Evolutionary conservation across 1,140 invertebrate genomes (phyloP).

Genomic region (Drosophila lowei): DNA sequence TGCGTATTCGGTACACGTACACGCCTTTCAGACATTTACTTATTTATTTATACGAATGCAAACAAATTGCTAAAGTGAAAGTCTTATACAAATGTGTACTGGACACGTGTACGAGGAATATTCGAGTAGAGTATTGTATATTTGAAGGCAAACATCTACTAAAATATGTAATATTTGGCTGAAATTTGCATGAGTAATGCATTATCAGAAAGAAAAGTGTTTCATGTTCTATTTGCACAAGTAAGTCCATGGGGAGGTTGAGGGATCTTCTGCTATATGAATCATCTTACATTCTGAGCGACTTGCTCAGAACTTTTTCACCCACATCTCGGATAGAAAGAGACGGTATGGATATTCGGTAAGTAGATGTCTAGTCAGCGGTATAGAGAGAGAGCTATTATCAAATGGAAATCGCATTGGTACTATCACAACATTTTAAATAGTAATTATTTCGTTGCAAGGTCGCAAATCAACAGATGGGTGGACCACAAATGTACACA

Average conservation of each 20-base stretch:
- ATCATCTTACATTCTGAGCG: constrained; percentile 16
- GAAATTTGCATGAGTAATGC: not conserved
- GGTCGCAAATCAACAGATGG: constrained; percentile 65
- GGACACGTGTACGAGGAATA: too few relatives aligned
- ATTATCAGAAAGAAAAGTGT: constrained; percentile 3
- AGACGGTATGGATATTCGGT: not conserved
- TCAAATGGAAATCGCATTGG: constrained; percentile 14
- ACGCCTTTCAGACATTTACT: not conserved
- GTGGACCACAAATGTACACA: constrained; percentile 10
- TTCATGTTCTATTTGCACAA: not conserved
- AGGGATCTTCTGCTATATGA: constrained; percentile 8
- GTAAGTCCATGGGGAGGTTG: not conserved
- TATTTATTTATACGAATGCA: too few relatives aligned
- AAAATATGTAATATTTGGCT: too few relatives aligned
- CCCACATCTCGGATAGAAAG: not conserved
- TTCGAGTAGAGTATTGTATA: too few relatives aligned
- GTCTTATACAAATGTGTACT: too few relatives aligned
- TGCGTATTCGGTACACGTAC: constrained; percentile 11
- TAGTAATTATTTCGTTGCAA: constrained; percentile 44
- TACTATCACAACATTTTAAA: constrained; percentile 14
- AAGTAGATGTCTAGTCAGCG: constrained; percentile 1
- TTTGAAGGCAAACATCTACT: too few relatives aligned
- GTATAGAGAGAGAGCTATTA: constrained; percentile 6
- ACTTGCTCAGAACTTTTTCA: too few relatives aligned
- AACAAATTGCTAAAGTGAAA: too few relatives aligned